Conservation (phyloP, 2,113 vertebrate species). For the Cyanoramphus novaezelandiae region DNA sequence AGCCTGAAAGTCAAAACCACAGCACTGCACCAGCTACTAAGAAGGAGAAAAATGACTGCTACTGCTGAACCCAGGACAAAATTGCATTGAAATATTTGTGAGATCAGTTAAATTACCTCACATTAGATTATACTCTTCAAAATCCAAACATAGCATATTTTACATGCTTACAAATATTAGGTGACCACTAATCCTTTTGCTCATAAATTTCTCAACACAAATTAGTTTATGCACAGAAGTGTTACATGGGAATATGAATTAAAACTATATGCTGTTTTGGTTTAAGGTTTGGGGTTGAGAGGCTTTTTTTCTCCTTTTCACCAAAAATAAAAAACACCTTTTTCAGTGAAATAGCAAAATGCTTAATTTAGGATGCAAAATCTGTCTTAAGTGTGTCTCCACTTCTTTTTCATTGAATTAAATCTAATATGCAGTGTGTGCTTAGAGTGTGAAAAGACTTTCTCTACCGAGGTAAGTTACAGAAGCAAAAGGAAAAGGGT, state of each 20-base stretch:
- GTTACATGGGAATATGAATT: background rate
- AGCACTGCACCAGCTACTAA: too few relatives aligned
- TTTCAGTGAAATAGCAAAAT: background rate
- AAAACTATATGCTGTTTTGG: background rate
- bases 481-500: background rate
- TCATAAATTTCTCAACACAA: background rate
- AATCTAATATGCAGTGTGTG: background rate
- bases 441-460: background rate
- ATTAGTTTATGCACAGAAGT: background rate
- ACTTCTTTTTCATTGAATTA: background rate
- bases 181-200: background rate
- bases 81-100: background rate
- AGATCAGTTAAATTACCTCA: background rate
- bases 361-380: background rate
- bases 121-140: background rate
- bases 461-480: background rate
- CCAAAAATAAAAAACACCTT: background rate
- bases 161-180: background rate
- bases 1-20: too few relatives aligned
- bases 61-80: too few relatives aligned
- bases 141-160: background rate
- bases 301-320: background rate
- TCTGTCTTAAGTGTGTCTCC: background rate
- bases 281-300: fast-evolving
- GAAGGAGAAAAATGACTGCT: too few relatives aligned